Evolutionary conservation across 2,113 vertebrate genomes (phyloP).

Genomic region (Tachysurus vachellii): DNA sequence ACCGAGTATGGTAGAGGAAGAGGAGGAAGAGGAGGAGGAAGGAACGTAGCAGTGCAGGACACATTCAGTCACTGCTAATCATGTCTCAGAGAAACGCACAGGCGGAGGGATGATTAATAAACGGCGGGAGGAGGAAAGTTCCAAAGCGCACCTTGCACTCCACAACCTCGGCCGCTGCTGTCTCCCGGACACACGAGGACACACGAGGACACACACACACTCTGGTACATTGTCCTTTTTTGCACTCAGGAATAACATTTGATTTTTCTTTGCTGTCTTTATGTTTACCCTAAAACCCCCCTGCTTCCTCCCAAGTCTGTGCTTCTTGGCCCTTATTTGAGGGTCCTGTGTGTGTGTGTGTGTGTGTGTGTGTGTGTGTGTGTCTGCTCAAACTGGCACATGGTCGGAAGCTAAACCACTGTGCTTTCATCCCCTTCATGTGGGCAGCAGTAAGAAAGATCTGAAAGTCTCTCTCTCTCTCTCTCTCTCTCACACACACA

Average conservation of each 20-base stretch:
- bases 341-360: not conserved
- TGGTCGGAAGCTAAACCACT: constrained; percentile 3
- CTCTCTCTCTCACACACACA: not conserved
- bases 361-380: not conserved
- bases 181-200: constrained; percentile 70
- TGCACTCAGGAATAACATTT: constrained; percentile 85
- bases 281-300: constrained; percentile 26
- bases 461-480: too few species aligned
- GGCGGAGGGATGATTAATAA: constrained; percentile 37
- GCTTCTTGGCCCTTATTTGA: constrained; percentile 7
- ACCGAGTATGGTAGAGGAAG: constrained; percentile 60
- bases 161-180: constrained; percentile 74
- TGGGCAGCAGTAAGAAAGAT: constrained; percentile 39
- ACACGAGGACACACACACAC: constrained; percentile 41
- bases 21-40: constrained; percentile 44
- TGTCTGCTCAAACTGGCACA: not conserved
- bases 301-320: not conserved
- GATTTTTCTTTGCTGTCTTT: constrained; percentile 33
- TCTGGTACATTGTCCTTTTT: constrained; percentile 62
- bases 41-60: constrained; percentile 73
- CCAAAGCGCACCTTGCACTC: constrained; percentile 76
- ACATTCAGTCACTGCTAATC: not conserved
- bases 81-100: constrained; percentile 29
- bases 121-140: constrained; percentile 63
- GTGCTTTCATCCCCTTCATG: constrained; percentile 24